Percentiles rank a stretch among this genome's conserved stretches.
Conservation (phyloP, 2,113 vertebrate species). For the Fukomys damarensis region DNA sequence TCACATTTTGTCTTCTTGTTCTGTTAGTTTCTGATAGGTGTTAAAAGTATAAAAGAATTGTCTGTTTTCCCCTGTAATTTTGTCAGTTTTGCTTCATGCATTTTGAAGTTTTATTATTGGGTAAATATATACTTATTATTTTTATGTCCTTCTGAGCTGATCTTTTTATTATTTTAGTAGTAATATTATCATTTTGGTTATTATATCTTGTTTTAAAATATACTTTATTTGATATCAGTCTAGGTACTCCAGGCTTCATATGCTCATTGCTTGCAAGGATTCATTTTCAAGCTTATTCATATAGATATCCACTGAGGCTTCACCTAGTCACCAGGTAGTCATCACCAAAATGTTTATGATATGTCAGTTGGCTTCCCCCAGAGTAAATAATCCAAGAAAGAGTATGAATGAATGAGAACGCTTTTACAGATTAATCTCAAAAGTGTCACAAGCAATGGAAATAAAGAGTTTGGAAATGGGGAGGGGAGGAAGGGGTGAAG, state of each 20-base stretch:
- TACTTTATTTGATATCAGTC: neutral
- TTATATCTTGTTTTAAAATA: neutral
- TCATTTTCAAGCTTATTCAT: neutral
- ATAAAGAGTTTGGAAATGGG: no score
- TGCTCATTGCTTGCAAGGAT: neutral
- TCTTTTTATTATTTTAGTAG: neutral
- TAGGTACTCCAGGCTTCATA: neutral
- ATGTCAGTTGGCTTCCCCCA: conserved; percentile 23
- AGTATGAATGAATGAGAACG: neutral
- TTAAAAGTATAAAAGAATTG: conserved; percentile 30
- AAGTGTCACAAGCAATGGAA: no score
- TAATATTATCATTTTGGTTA: neutral
- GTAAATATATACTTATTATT: neutral
- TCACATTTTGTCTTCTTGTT: neutral
- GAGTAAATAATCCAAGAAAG: neutral
- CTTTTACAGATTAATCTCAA: neutral
- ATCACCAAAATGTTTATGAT: neutral
- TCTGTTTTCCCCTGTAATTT: neutral
- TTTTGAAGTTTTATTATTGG: neutral
- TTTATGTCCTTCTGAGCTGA: neutral
- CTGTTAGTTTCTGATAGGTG: neutral
- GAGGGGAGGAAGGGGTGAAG: no score
- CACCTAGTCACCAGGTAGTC: neutral
- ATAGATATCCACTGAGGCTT: neutral
- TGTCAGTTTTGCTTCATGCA: conserved; percentile 2